Base-by-base conservation (phyloP, 2,888 invertebrate species). In the Aethes cnicana region DNA sequence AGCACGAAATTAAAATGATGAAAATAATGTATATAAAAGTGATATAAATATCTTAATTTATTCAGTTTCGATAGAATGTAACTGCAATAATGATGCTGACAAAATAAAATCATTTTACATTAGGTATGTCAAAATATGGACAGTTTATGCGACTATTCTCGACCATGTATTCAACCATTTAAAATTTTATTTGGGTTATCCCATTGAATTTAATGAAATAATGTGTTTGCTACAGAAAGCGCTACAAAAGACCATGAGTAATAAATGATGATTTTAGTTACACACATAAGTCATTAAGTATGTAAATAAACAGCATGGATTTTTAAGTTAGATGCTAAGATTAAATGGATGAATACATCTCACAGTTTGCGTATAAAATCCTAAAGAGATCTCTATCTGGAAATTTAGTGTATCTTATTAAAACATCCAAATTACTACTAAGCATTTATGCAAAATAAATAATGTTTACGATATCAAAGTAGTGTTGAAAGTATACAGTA, bases 31-130 rank as follows among this genome's bases (percentile, higher is more conserved):
- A 41, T 47, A 42, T 41, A 23, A 53, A 63, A 36, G 59, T 78
- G 74, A 75, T 82, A 81, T 78, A 82, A 80, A 82, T 82, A 80
- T 76, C 72, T 67, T 77, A 79, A 77, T 71, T 81, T 81, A 82
- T 79, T 83, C 77, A 63, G 74, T 81, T 80, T 77, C 69, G 73
- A 79, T 77, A 80, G 74, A 68, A 80, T 80, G 75, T 77, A 76
- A 72, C 77, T 74, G 80, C 74, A 79, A 75, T 74, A 74, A 81
- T 79, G 72, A 81, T 69, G 71, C 72, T 75, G 75, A 77, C 65
- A 74, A 78, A 78, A 76, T 73, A 74, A 76, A 70, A 59, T 71
- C 65, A 62, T 63, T 66, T 73, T 67, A 66, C 60, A 68, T 64
- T 66, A 64, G 44, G 39, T 52, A 52, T 39, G 39, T 52, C 52